phyloP scores from a whole-genome alignment of 2,113 vertebrate species.

The Mus pahari region DNA sequence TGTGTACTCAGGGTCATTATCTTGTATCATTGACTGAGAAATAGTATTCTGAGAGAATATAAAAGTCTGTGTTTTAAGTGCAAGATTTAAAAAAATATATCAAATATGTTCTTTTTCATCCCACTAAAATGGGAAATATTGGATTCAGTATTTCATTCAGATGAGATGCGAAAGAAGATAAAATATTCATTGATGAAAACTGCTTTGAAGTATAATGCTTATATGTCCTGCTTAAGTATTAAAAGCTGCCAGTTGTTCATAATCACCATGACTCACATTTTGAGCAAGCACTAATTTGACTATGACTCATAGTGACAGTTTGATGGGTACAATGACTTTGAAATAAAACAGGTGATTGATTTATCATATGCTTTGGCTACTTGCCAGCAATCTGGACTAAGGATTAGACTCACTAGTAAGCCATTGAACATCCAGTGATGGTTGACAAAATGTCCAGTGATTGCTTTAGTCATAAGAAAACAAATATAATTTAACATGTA shows the following conservation, averaged over 20 bases:
- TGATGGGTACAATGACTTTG: background rate
- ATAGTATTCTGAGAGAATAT: background rate
- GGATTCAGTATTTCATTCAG: conserved; percentile 13
- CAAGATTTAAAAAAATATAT: background rate
- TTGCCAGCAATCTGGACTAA: background rate
- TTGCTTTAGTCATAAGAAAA: conserved; percentile 27
- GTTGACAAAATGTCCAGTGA: conserved; percentile 13
- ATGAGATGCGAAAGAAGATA: conserved; percentile 61
- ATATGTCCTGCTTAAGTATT: conserved; percentile 40
- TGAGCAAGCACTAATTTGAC: conserved; percentile 51
- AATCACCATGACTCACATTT: conserved; percentile 22
- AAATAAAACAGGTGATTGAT: conserved; percentile 25
- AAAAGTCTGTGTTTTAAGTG: background rate
- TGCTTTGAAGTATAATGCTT: conserved; percentile 52
- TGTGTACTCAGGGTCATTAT: background rate
- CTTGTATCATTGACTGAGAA: background rate
- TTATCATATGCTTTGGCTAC: background rate
- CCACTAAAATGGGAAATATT: conserved; percentile 40
- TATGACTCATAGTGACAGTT: conserved; percentile 35
- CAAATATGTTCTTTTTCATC: conserved; percentile 2
- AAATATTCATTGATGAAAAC: conserved; percentile 64
- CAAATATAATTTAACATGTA: conserved; percentile 1
- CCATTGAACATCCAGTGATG: background rate
- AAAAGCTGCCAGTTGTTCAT: conserved; percentile 47
- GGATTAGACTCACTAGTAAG: background rate